Evolutionary conservation across 2,113 vertebrate genomes (phyloP).

Genomic region (Pachyramphus minor): DNA sequence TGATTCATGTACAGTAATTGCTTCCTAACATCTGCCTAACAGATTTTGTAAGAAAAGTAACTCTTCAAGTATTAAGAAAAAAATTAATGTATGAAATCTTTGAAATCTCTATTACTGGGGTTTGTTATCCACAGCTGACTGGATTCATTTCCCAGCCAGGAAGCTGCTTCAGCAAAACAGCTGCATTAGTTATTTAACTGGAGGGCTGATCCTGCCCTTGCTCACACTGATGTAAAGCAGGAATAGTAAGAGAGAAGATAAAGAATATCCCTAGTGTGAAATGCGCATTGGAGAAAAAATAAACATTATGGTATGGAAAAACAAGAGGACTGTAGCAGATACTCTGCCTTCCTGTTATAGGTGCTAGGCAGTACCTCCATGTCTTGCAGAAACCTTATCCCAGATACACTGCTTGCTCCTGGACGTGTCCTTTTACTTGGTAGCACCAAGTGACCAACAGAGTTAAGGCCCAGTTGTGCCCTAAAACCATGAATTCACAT

Average conservation of each 20-base stretch:
- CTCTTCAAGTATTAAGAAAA: slow-evolving; percentile 51
- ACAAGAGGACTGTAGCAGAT: neutral
- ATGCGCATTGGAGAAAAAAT: neutral
- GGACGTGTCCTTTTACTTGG: neutral
- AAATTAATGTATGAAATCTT: slow-evolving; percentile 48
- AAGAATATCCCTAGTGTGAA: neutral
- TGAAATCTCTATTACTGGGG: slow-evolving; percentile 48
- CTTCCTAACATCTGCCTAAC: slow-evolving; percentile 59
- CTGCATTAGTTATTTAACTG: slow-evolving; percentile 39
- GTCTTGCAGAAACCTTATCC: neutral
- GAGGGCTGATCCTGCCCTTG: neutral
- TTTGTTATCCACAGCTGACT: slow-evolving; percentile 68
- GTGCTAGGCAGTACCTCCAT: neutral
- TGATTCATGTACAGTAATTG: slow-evolving; percentile 61
- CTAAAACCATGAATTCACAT: neutral
- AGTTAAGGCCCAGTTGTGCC: neutral
- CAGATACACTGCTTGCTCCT: neutral
- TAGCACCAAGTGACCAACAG: neutral
- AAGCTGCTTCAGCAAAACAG: slow-evolving; percentile 67
- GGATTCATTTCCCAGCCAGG: slow-evolving; percentile 54
- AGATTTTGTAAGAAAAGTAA: slow-evolving; percentile 63
- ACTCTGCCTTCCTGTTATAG: neutral
- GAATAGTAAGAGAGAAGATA: neutral
- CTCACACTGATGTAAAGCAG: neutral
- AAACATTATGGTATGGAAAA: neutral